phyloP scores from a whole-genome alignment of 2,797 vertebrate species.

The Scolopax rusticola region DNA sequence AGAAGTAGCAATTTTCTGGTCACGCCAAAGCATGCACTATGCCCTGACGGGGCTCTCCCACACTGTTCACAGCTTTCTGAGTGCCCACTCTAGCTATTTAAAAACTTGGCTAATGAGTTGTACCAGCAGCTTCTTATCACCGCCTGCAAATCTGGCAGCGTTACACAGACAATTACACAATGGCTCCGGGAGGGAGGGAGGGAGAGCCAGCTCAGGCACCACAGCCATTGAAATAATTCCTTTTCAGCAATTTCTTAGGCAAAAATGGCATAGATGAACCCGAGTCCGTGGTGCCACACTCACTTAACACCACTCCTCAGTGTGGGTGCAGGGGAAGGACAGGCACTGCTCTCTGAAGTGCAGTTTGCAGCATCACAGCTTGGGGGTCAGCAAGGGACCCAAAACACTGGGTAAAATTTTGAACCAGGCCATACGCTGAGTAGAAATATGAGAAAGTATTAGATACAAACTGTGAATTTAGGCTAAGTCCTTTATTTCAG shows the following conservation, averaged over 20 bases:
- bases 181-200: background rate
- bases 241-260: background rate
- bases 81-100: background rate
- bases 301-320: background rate
- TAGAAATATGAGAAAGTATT: background rate
- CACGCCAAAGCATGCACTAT: background rate
- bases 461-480: background rate
- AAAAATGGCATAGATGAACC: background rate
- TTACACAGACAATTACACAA: background rate
- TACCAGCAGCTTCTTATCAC: background rate
- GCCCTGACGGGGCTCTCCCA: background rate
- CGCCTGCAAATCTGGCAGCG: background rate
- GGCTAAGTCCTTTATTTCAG: background rate
- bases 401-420: background rate
- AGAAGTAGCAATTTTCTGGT: background rate
- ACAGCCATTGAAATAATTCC: background rate
- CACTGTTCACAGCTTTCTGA: background rate
- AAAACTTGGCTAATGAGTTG: background rate
- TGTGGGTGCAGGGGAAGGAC: rapidly evolving
- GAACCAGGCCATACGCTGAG: background rate
- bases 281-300: rapidly evolving
- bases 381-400: background rate
- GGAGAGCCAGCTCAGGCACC: background rate
- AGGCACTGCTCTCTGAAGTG: background rate
- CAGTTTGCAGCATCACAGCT: background rate